These are phyloP conservation scores for Setipinna tenuifilis DNA, from an alignment of 2,797 vertebrate genomes.

Conservation along the genomic window DNA sequence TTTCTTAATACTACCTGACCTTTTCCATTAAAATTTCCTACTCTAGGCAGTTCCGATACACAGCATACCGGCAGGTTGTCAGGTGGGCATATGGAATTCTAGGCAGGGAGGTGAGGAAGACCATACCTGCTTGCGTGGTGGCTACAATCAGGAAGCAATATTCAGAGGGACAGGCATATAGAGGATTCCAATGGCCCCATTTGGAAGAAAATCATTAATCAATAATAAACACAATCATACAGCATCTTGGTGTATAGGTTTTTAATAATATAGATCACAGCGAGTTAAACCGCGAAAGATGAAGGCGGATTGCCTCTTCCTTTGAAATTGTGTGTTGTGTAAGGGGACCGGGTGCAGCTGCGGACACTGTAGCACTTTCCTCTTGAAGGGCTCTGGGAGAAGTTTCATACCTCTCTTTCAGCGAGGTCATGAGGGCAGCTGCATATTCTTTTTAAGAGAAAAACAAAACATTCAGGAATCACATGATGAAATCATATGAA, in stretches of 20 bases:
- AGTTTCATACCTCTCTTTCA: background rate
- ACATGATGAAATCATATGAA: background rate
- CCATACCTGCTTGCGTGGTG: background rate
- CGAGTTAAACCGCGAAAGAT: background rate
- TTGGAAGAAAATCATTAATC: no score
- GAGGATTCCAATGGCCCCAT: no score
- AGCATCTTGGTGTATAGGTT: background rate
- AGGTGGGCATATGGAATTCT: conserved; percentile 2
- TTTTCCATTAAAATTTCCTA: no score
- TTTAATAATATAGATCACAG: background rate
- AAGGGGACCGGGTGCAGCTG: no score
- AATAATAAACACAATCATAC: background rate
- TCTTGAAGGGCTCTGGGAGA: no score
- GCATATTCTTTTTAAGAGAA: background rate
- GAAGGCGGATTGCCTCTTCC: background rate
- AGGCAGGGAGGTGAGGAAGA: background rate
- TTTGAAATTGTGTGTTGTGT: background rate
- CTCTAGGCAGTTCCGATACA: background rate
- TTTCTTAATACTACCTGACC: no score
- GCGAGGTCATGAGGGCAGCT: background rate
- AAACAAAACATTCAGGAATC: background rate
- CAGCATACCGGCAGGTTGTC: background rate
- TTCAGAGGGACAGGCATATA: no score
- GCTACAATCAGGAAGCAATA: background rate
- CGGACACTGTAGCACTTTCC: no score